A percentile compares a stretch with the other conserved stretches of the same genome.
phyloP scores from a whole-genome alignment of 2,113 vertebrate genomes.

The Picathartes gymnocephalus region DNA sequence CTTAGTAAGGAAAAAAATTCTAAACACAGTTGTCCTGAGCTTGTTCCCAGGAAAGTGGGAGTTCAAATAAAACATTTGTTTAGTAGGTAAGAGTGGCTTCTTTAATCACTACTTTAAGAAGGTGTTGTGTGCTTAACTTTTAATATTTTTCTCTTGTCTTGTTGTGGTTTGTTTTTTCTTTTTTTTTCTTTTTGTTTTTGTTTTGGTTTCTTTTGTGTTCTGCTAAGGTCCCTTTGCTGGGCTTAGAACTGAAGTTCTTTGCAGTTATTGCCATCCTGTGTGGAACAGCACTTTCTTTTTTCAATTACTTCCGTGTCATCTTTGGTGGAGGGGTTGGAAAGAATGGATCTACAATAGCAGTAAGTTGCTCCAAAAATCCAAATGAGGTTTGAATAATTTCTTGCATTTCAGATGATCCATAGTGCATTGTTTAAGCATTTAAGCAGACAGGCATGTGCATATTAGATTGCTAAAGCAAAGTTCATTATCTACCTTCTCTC shows the following conservation, averaged over 20 bases:
- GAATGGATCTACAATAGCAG: conserved; percentile 95
- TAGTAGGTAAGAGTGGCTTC: not conserved
- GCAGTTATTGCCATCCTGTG: conserved; percentile 85
- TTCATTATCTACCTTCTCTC: not conserved
- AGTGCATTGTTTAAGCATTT: not conserved
- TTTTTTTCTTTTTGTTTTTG: not conserved
- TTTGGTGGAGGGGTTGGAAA: conserved; percentile 93
- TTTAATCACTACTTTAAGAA: not conserved
- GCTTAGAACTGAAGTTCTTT: conserved; percentile 80
- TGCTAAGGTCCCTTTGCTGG: conserved; percentile 81
- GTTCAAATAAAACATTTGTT: not conserved
- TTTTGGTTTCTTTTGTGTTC: not conserved
- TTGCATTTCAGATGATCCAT: not conserved
- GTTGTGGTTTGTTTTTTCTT: not conserved
- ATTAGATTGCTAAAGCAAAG: not conserved
- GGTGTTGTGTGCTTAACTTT: not conserved
- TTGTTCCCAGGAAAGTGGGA: not conserved
- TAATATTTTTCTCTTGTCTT: not conserved
- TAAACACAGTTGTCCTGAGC: not conserved
- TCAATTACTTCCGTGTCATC: conserved; percentile 93
- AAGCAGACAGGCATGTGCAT: not conserved
- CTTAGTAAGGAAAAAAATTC: not conserved
- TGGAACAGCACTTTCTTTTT: conserved; percentile 86
- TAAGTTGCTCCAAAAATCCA: conserved; percentile 68
- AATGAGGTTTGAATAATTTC: not conserved